Conservation (phyloP, 2,888 invertebrate species). For the Teleogryllus oceanicus region DNA sequence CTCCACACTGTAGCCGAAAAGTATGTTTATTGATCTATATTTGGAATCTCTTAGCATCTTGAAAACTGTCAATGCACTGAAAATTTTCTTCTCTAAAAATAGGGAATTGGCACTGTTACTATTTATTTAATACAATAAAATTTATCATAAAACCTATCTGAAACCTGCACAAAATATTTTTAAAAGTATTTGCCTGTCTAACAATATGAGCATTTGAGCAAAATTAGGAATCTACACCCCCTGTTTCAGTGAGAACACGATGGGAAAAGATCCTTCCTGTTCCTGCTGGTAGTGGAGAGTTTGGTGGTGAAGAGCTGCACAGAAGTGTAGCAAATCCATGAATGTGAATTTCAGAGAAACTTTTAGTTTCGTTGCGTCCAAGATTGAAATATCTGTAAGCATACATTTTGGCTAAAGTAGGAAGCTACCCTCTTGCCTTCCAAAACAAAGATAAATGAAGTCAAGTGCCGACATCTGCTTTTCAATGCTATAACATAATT, state of each 20-base stretch:
- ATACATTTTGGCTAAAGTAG: slow-evolving; percentile 3
- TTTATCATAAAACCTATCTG: not conserved
- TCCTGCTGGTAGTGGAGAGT: slow-evolving; percentile 10
- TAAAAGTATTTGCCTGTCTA: not conserved
- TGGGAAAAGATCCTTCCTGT: slow-evolving; percentile 10
- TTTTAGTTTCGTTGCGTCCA: not conserved
- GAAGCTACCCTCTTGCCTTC: not conserved
- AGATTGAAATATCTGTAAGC: slow-evolving; percentile 9
- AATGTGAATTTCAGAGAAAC: not conserved
- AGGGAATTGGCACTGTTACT: not conserved
- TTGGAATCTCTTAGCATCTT: not conserved
- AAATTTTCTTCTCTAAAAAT: not conserved
- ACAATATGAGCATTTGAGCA: not conserved
- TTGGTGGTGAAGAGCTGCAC: slow-evolving; percentile 18
- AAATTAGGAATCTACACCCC: not conserved
- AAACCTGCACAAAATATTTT: not conserved
- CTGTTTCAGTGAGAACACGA: slow-evolving; percentile 18
- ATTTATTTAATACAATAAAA: not conserved
- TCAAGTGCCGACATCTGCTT: not conserved
- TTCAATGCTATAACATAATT: not conserved
- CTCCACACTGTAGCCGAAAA: not conserved
- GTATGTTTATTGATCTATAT: slow-evolving; percentile 3
- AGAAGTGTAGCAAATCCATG: slow-evolving; percentile 2
- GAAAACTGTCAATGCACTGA: slow-evolving; percentile 1
- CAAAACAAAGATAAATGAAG: not conserved